Evolutionary conservation across 2,797 vertebrate genomes (phyloP), one percentile per base, ranked within the genome.

Genomic region (Takifugu ocellatus): DNA sequence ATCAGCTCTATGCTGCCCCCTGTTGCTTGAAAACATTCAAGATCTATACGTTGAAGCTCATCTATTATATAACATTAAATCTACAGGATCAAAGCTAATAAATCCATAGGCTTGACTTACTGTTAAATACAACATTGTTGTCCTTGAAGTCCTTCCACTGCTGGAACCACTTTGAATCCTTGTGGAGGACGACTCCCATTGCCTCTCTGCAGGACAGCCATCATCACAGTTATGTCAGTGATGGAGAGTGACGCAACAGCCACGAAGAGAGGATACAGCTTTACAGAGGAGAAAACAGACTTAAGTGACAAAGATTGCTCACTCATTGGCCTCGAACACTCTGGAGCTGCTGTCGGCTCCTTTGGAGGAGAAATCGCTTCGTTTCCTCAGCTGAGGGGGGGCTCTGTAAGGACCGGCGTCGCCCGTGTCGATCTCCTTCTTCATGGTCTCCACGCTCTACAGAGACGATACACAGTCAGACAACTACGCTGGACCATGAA

Each of bases 131-230:
- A 6, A 90, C 67, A 0, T 96, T 97, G 83, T 95, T 96, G 84
- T 97, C 95, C 85, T 92, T 95, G 87, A 97, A 98, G 69, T 98
- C 94, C 61, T 92, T 96, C 96, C 96, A 98, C 80, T 97, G 95
- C 74, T 95, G 94, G 80, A 89, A 94, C 95, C 95, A 98, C 71
- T 92, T 95, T 53, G 96, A 96, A 79, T 97, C 95, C 62, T 95
- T 98, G 63, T 98, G 96, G 27, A 97, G 86, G 67, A 97, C 93
- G 3, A 97, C 85, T 2, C 94, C 94, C 86, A 93, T 86, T 7
- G 86, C 94, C 55, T 97, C 94, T 75, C 95, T 97, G 55, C 11
- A 57, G 33, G 42, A 70, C 27, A 49, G 29, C 2, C 7, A 33
- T 44, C 17, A 55, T 48, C 11, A 0, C 2, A 16, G 5, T n/a